These are phyloP conservation scores for Caenorhabditis drosophilae DNA, from an alignment of 2,888 invertebrate genomes.

Conservation along the genomic window DNA sequence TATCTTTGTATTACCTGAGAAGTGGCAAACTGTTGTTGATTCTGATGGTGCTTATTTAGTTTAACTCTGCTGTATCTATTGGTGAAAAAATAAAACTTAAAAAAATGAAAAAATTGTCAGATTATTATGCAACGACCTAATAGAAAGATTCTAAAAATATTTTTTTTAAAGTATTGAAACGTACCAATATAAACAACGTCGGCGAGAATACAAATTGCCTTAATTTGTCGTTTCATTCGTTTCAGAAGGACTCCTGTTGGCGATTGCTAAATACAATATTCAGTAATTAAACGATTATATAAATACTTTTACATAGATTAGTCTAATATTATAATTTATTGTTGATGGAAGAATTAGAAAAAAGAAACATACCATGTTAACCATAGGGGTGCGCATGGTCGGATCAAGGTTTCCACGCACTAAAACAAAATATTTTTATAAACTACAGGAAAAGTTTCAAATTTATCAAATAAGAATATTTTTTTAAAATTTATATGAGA, in stretches of 20 bases:
- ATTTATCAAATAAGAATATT: conserved; percentile 12
- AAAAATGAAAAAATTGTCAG: not conserved
- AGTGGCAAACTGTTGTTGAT: no score
- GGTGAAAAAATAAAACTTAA: no score
- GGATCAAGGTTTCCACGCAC: conserved; percentile 8
- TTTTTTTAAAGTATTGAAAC: conserved; percentile 2
- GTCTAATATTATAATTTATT: conserved; percentile 7
- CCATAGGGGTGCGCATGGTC: conserved; percentile 1
- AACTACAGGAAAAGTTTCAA: conserved; percentile 7
- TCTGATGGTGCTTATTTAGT: no score
- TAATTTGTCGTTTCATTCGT: conserved; percentile 3
- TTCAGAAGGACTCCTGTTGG: conserved; percentile 4
- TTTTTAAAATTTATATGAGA: not conserved
- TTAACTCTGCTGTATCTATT: no score
- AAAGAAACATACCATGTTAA: conserved; percentile 9
- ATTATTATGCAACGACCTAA: not conserved
- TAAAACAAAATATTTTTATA: conserved; percentile 7
- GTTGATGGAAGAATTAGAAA: conserved; percentile 4
- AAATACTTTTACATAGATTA: conserved; percentile 3
- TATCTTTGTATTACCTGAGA: no score
- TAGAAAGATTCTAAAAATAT: conserved; percentile 1
- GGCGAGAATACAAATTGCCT: conserved; percentile 4
- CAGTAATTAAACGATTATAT: conserved; percentile 4
- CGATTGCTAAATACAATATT: conserved; percentile 15
- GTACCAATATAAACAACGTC: conserved; percentile 10